Base-by-base conservation (phyloP, 1,140 invertebrate species). In the Temnothorax curvispinosus region DNA sequence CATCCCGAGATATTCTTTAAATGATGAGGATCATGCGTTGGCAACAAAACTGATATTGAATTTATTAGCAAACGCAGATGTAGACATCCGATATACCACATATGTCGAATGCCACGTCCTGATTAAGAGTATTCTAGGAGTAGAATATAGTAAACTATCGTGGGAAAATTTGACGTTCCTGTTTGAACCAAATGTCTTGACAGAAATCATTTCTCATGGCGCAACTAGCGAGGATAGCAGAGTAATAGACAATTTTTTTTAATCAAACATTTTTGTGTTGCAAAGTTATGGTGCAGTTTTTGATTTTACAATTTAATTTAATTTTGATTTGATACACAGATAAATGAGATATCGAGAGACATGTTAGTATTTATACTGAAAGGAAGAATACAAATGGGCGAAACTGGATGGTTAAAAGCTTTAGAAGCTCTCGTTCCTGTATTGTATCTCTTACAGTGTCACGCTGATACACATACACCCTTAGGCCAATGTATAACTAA, bases 191-290 rank as follows among this genome's bases (percentile, higher is more conserved):
- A 93, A 93, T 74, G 94, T 97, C 54, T 90, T 97, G 27, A 96
- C 94, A n/a, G 96, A 97, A 94, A 96, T 97, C 75, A 96, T 96
- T 87, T 96, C 95, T 91, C 96, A 97, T 89, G 97, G 97, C 65
- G 87, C 96, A 8, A 95, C 93, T 11, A 95, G 95, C 54, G 94
- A 95, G 18, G 92, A 95, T 84, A 75, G 90, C 60, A 90, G 93
- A 90, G 95, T 95, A 91, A 91, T 27, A 27, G 52, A 35, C 0
- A 41, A n/a, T 44, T 62, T 64, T 72, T 60, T 78, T 35, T 38
- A 60, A 56, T 44, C 13, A 15, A 3, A 21, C 15, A 52, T 50
- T 81, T 27, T 58, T 32, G 9, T 44, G 2, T 67, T 78, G 3
- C 11, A 78, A 78, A 67, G 2, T 77, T 35, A 77, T 18, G 15